phyloP scores from a whole-genome alignment of 2,797 vertebrate species.

The Ambastaia sidthimunki region DNA sequence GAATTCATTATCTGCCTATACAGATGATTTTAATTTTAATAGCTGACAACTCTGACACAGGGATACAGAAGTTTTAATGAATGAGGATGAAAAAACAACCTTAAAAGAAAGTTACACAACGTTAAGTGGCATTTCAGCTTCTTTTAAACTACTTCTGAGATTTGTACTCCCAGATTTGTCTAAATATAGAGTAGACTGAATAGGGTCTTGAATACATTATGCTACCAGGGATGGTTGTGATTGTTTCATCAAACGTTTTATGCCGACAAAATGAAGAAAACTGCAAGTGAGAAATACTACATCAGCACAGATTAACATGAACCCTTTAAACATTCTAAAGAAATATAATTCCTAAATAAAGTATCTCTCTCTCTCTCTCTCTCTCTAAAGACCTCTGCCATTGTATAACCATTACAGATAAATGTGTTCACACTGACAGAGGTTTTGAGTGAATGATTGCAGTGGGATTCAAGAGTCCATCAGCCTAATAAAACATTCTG shows the following conservation, averaged over 20 bases:
- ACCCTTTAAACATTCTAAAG: constrained; percentile 7
- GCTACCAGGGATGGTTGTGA: neutral
- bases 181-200: constrained; percentile 9
- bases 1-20: constrained; percentile 23
- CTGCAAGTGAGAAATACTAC: constrained; percentile 13
- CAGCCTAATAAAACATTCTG: neutral
- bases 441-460: neutral
- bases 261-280: constrained; percentile 10
- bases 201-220: constrained; percentile 11
- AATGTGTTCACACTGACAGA: neutral
- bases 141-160: constrained; percentile 25
- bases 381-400: neutral
- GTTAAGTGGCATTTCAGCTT: constrained; percentile 20
- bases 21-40: constrained; percentile 18
- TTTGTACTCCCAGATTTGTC: constrained; percentile 6
- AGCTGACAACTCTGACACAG: constrained; percentile 34
- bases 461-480: neutral
- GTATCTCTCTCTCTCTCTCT: too few relatives aligned
- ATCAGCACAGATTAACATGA: constrained; percentile 35
- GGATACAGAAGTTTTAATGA: constrained; percentile 43
- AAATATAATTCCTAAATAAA: too few relatives aligned
- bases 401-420: neutral
- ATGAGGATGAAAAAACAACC: neutral
- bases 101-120: constrained; percentile 15
- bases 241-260: constrained; percentile 29